Base-by-base conservation (phyloP, 2,797 vertebrate species). In the Hozukius guyotensis region DNA sequence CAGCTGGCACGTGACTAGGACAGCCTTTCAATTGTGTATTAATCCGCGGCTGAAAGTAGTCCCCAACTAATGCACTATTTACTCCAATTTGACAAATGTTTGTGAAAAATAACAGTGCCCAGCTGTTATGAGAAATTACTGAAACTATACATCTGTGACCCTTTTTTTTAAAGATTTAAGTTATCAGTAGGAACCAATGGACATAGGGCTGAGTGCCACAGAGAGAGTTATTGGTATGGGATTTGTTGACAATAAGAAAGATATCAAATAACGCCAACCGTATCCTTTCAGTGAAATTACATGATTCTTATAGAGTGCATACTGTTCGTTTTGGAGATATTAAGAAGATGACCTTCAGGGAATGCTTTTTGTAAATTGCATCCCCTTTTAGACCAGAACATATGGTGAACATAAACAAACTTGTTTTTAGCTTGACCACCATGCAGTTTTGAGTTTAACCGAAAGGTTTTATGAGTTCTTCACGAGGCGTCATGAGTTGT, bases 351-450 rank as follows among this genome's bases (percentile, higher is more conserved):
- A 24, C 14, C 6, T 25, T 74, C 6, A 25, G 32, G 60, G 22
- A 70, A 59, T 46, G 55, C 20, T 4, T 66, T 69, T 55, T 67
- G 61, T 52, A 27, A 76, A 78, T 75, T 69, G 24, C 34, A 61
- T 80, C n/a, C n/a, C 24, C 42, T 20, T 20, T 52, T 52, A 52
- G 46, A 52, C 29, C 32, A 73, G 49, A 84, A 34, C 12, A 27
- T 49, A 49, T 75, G 13, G 49, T 75, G 24, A 81, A 72, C 5
- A 61, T 74, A 78, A 82, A 77, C 77, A 88, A 29, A 4, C 10
- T 52, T 20, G 46, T 52, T 52, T 52, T 52, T 52, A 52, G 46
- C 46, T n/a, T n/a, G 18, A 2, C 46, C 46, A 20, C 46, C 18
- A 52, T 52, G 46, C 46, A 52, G 46, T 52, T 52, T 52, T 52